Percentiles rank a stretch among this genome's conserved stretches.
phyloP scores from a whole-genome alignment of 2,113 vertebrate species.

The Lophius piscatorius region DNA sequence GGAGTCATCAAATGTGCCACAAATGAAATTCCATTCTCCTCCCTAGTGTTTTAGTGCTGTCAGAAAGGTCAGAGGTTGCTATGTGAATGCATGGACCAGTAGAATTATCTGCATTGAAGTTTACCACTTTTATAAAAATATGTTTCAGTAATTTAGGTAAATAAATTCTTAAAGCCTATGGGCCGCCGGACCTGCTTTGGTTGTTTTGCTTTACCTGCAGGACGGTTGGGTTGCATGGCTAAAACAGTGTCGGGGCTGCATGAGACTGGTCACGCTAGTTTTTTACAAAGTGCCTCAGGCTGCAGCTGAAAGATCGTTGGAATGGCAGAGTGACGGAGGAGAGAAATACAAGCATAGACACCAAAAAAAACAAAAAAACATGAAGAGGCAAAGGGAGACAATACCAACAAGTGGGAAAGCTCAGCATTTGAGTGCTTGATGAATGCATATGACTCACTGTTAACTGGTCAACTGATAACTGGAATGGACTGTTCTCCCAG shows the following conservation, averaged over 20 bases:
- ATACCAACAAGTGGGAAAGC: conserved; percentile 52
- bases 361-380: too few species aligned
- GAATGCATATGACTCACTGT: conserved; percentile 44
- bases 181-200: neutral
- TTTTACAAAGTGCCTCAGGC: conserved; percentile 22
- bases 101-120: neutral
- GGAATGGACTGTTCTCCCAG: conserved; percentile 58
- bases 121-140: neutral
- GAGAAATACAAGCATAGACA: conserved; percentile 2
- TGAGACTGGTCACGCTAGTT: conserved; percentile 17
- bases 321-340: conserved; percentile 28
- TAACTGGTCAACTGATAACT: too few species aligned
- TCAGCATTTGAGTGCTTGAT: conserved; percentile 9
- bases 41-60: too few species aligned
- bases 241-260: neutral
- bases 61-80: neutral
- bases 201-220: neutral
- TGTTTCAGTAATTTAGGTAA: neutral
- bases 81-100: too few species aligned
- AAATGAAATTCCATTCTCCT: too few species aligned
- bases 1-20: too few species aligned
- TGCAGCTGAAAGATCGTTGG: conserved; percentile 5
- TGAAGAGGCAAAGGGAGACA: conserved; percentile 26
- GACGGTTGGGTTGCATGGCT: neutral
- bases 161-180: neutral